Percentiles rank a stretch among this genome's conserved stretches.
phyloP scores from a whole-genome alignment of 2,888 invertebrate species.

The Anthrax anthrax region DNA sequence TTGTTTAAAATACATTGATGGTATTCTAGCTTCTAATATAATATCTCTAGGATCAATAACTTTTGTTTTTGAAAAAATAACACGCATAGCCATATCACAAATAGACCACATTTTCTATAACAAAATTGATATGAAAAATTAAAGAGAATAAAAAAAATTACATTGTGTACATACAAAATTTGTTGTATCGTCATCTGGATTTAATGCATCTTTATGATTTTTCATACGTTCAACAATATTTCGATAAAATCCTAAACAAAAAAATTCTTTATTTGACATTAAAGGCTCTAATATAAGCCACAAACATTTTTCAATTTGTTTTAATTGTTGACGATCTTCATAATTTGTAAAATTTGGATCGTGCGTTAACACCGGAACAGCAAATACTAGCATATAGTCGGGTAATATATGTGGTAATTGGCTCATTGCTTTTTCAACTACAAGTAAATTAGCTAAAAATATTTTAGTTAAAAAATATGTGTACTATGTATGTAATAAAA shows the following conservation, averaged over 20 bases:
- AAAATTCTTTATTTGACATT: conserved; percentile 84
- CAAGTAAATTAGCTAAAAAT: conserved; percentile 5
- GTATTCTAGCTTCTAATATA: conserved; percentile 71
- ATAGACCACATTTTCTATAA: conserved; percentile 89
- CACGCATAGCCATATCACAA: conserved; percentile 85
- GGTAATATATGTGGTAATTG: conserved; percentile 82
- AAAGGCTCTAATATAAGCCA: conserved; percentile 92
- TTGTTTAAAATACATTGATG: conserved; percentile 78
- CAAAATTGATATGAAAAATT: conserved; percentile 12
- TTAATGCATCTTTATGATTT: conserved; percentile 77
- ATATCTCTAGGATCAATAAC: conserved; percentile 84
- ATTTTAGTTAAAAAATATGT: too few relatives aligned
- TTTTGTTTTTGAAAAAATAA: conserved; percentile 74
- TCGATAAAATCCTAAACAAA: conserved; percentile 90
- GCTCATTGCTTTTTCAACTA: conserved; percentile 53
- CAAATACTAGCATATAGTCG: conserved; percentile 93
- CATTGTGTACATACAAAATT: conserved; percentile 53
- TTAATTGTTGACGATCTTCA: conserved; percentile 61
- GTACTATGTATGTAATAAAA: neutral
- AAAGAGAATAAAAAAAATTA: conserved; percentile 6
- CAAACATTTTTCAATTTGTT: conserved; percentile 69
- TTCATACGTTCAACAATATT: conserved; percentile 89
- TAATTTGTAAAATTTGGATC: conserved; percentile 69
- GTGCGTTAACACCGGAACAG: conserved; percentile 91
- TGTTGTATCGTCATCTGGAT: conserved; percentile 64